phyloP scores from a whole-genome alignment of 2,888 invertebrate species.

The Drosophila prostipennis region DNA sequence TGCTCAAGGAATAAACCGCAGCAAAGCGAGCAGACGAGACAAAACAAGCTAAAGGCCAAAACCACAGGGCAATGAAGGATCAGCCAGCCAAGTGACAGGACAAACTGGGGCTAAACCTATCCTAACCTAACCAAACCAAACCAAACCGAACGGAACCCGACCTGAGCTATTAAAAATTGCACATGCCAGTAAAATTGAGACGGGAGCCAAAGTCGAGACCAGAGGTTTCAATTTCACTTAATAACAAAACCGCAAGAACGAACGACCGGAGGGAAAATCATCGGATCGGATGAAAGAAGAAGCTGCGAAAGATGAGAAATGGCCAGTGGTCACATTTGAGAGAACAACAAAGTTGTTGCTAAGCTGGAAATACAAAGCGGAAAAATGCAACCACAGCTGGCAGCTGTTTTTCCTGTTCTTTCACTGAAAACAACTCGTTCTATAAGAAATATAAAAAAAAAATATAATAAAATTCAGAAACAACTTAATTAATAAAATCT shows the following conservation, averaged over 20 bases:
- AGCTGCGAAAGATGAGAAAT: conserved; percentile 48
- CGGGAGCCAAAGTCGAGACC: conserved; percentile 63
- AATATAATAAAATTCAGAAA: not conserved
- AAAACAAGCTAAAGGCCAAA: conserved; percentile 41
- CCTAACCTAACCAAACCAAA: not conserved
- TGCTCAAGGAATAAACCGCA: conserved; percentile 33
- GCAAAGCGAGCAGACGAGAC: conserved; percentile 25
- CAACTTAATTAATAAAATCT: too few relatives aligned
- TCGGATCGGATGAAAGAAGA: conserved; percentile 31
- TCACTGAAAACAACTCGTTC: conserved; percentile 1
- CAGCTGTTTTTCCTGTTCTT: conserved; percentile 49
- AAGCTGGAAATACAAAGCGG: conserved; percentile 27
- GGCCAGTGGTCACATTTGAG: conserved; percentile 45
- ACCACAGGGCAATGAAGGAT: conserved; percentile 51
- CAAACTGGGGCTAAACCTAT: conserved; percentile 23
- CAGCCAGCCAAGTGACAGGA: conserved; percentile 41
- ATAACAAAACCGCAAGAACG: conserved; percentile 48
- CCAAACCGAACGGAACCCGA: too few relatives aligned
- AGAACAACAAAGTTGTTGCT: conserved; percentile 37
- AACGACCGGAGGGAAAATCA: conserved; percentile 43
- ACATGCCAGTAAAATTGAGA: conserved; percentile 67
- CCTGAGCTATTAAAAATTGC: conserved; percentile 68
- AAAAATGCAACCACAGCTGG: conserved; percentile 40
- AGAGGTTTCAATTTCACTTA: conserved; percentile 77
- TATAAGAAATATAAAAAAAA: not conserved